Evolutionary conservation across 2,888 invertebrate species (phyloP), one percentile per base, ranked within the genome.

Genomic region (Andrena haemorrhoa): DNA sequence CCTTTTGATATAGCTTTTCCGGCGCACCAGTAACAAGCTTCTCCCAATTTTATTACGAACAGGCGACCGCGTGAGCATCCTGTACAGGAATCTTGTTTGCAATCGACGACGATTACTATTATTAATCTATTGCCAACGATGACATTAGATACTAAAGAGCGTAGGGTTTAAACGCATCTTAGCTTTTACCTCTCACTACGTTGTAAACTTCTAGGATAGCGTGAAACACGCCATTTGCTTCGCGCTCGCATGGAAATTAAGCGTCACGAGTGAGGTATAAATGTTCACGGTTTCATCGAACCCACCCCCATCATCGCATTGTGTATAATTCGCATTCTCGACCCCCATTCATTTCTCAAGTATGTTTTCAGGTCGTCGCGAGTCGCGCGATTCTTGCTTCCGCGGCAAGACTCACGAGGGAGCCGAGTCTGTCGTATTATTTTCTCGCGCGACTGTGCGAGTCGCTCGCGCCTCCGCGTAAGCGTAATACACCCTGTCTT

Each of bases 41-140:
- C 65, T 80, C 23, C 70, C 26, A 47, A 41, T 41, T 47, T 73
- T 41, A 29, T 63, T 69, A 12, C 31, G 51, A 51, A 35, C 64
- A 60, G 70, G 20, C 74, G 69, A 68, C 31, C 73, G 73, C 49
- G 47, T 20, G 75, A 69, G 70, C 75, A 87, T 82, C 73, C 64
- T 86, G 84, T 86, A 87, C 87, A 86, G 86, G 86, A 87, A 86
- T 87, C 65, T 69, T 77, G 71, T 75, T 82, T 66, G 70, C 53
- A 33, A 80, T 74, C 63, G 23, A 63, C 61, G 61, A 60, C 75
- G 68, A 83, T 83, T 83, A 83, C 72, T 72, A 68, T 79, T 76
- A 83, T 79, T 63, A 53, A 71, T 85, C 78, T 75, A 83, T 75
- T 86, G 77, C 79, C 70, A 83, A 79, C 77, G 76, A 76, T 84